Evolutionary conservation across 1,140 invertebrate genomes (phyloP).

Genomic region (Holotrichia oblita): DNA sequence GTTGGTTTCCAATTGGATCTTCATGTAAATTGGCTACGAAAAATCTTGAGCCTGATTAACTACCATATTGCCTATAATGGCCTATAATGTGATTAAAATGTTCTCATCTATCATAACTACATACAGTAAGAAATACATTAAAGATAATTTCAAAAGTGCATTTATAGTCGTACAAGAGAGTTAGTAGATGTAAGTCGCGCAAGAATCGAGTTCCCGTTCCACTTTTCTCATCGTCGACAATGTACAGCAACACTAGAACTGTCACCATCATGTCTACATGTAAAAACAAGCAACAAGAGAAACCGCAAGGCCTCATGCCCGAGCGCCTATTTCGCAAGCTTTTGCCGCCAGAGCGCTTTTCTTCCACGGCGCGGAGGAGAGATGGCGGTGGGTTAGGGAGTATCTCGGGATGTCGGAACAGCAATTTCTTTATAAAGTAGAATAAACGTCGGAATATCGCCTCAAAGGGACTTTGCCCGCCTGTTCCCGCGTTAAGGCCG

Average conservation of each 20-base stretch:
- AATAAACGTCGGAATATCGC: conserved; percentile 34
- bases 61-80: too few species aligned
- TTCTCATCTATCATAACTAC: too few species aligned
- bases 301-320: not conserved
- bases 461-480: conserved; percentile 17
- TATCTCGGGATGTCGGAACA: conserved; percentile 1
- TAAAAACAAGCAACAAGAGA: not conserved
- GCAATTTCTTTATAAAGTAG: conserved; percentile 37
- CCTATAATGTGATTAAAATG: too few species aligned
- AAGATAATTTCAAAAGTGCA: not conserved
- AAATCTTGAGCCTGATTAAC: not conserved
- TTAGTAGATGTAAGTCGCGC: not conserved
- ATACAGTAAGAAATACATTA: too few species aligned
- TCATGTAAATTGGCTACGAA: not conserved
- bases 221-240: not conserved
- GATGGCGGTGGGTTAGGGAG: not conserved
- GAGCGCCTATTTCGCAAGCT: not conserved
- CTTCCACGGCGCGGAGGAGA: not conserved
- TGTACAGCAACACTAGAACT: not conserved
- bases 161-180: not conserved
- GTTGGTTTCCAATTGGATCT: not conserved
- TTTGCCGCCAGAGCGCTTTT: not conserved
- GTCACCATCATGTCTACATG: conserved; percentile 6
- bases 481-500: not conserved
- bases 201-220: not conserved